Base-by-base conservation (phyloP, 1,140 invertebrate species). In the Cepaea nemoralis region DNA sequence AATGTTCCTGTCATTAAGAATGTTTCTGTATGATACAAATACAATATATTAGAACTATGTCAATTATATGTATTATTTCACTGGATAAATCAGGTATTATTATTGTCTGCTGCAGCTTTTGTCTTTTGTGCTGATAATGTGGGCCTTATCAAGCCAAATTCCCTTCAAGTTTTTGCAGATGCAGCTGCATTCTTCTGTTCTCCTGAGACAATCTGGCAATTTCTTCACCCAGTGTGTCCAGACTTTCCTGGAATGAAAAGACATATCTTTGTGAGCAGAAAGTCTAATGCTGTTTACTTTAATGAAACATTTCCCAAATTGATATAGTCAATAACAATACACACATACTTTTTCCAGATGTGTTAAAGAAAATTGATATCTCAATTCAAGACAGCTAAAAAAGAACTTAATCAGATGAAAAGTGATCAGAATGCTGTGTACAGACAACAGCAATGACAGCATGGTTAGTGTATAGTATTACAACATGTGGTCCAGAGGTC, bases 161-260 rank as follows among this genome's bases (percentile, higher is more conserved):
- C 3, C 59, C 59, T 31, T 80, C 67, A 14, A 82, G 12, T 24
- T 69, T 71, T 70, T 89, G 86, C 0, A 89, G 75, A 73, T 87
- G 69, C 16, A 91, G 82, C 82, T 91, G 89, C 37, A 92, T 82
- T 42, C 85, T 70, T 77, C 90, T 83, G 76, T 92, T 92, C 87
- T 92, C 89, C 89, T 91, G 92, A n/a, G 93, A 93, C 70, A 98
- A 92, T 86, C 94, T 93, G 27, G 95, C 95, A 79, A 98, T 97
- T 92, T 98, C 96, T 84, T 94, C 93, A 39, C 96, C 96, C 22
- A 98, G 91, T 0, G 96, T 97, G 89, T 97, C 96, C 55, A 98
- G 94, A 90, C 95, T 97, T 93, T 98, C 96, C 96, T 97, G 90
- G 3, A 63, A 63, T 22, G 42, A 45, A 55, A 55, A 55, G 22